Conservation (phyloP, 2,797 vertebrate species). For the Cossypha caffra region DNA sequence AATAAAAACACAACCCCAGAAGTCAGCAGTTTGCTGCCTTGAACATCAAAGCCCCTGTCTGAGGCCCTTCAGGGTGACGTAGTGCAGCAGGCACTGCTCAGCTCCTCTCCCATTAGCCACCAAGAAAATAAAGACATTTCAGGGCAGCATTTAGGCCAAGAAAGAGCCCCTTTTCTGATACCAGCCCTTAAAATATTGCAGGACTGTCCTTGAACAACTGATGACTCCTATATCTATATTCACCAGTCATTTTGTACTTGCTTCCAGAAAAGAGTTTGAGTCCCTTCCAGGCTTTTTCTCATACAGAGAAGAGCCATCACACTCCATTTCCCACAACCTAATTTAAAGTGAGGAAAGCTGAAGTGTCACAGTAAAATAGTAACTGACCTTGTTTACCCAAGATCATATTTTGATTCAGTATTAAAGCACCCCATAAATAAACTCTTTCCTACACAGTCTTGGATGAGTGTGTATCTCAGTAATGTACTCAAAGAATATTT, state of each 20-base stretch:
- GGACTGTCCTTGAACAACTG: neutral
- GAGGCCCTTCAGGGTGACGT: neutral
- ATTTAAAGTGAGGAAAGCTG: slow-evolving; percentile 2
- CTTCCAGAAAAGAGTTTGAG: neutral
- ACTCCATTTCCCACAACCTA: neutral
- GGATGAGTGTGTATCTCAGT: neutral
- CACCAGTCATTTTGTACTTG: neutral
- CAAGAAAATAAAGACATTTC: neutral
- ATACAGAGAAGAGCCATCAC: neutral
- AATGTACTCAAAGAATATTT: neutral
- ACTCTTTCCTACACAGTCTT: neutral
- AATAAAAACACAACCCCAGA: neutral
- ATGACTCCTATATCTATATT: neutral
- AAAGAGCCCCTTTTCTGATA: neutral
- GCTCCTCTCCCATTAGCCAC: neutral
- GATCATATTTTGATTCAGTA: neutral
- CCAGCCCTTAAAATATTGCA: neutral
- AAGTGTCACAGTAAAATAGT: neutral
- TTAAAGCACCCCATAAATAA: slow-evolving; percentile 13
- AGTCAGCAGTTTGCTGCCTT: neutral
- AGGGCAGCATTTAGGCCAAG: neutral
- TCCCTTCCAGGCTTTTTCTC: neutral
- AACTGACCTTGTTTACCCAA: slow-evolving; percentile 30
- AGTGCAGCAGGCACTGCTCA: neutral
- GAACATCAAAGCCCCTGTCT: neutral